phyloP scores from a whole-genome alignment of 2,797 vertebrate species.

The Sebastes variabilis region DNA sequence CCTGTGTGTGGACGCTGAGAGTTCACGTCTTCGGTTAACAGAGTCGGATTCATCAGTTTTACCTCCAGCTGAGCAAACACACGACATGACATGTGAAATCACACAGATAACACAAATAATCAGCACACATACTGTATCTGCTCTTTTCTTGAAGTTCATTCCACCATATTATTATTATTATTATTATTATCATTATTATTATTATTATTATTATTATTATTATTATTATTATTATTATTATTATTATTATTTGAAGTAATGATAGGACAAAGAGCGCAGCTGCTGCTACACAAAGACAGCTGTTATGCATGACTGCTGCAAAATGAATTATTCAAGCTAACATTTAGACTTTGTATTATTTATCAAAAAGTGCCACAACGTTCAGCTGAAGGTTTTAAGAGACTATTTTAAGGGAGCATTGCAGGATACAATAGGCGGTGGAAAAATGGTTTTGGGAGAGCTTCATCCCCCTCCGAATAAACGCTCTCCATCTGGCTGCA shows the following conservation, averaged over 20 bases:
- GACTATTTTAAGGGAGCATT: conserved; percentile 60
- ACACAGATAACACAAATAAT: not conserved
- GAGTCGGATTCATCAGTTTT: conserved; percentile 55
- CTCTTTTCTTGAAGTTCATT: conserved; percentile 15
- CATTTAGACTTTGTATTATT: conserved; percentile 80
- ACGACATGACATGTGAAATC: conserved; percentile 8
- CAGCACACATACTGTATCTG: not conserved
- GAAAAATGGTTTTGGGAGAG: not conserved
- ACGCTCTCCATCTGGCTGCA: not conserved
- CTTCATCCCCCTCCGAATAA: not conserved
- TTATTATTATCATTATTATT: no score
- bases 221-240: no score
- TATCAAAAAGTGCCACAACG: conserved; percentile 62
- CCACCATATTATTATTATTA: no score
- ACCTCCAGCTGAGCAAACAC: conserved; percentile 24
- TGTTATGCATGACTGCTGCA: conserved; percentile 66
- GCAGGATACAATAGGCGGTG: conserved; percentile 24
- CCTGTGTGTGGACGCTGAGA: conserved; percentile 35
- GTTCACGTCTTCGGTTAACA: conserved; percentile 43
- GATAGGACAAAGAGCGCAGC: conserved; percentile 30
- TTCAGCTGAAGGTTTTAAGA: conserved; percentile 63
- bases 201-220: no score
- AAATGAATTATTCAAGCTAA: conserved; percentile 72
- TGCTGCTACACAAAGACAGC: conserved; percentile 49
- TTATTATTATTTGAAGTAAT: not conserved